These are phyloP conservation scores for Myzus persicae DNA, from an alignment of 1,140 invertebrate species.

Conservation along the genomic window DNA sequence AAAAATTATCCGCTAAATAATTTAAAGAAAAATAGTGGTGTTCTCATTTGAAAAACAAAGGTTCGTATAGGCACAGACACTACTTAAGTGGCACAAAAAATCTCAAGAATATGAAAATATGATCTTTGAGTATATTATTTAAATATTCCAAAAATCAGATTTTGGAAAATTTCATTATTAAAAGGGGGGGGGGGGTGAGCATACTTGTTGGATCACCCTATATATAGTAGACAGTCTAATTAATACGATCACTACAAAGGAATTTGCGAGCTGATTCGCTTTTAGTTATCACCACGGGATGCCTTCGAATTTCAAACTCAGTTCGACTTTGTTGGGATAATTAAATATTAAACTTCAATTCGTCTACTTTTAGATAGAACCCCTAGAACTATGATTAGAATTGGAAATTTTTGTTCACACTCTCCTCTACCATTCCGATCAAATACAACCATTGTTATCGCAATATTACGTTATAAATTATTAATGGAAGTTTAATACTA, in stretches of 20 bases:
- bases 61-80: no score
- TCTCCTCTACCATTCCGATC: not conserved
- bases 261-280: not conserved
- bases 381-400: not conserved
- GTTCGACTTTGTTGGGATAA: not conserved
- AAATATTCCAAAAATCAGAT: no score
- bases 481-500: not conserved
- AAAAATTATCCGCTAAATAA: no score
- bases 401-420: not conserved
- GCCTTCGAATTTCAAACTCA: not conserved
- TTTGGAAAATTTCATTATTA: no score
- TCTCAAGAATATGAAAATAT: no score
- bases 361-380: not conserved
- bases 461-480: not conserved
- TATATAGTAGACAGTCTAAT: not conserved
- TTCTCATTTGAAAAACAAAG: no score
- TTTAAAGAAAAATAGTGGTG: no score
- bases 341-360: conserved; percentile 4
- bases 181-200: no score
- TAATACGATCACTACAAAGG: not conserved
- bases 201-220: not conserved
- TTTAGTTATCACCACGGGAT: not conserved
- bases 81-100: no score
- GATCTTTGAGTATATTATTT: no score
- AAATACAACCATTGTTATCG: not conserved